Conservation (phyloP, 2,888 invertebrate genomes). For the Endotricha flammealis region DNA sequence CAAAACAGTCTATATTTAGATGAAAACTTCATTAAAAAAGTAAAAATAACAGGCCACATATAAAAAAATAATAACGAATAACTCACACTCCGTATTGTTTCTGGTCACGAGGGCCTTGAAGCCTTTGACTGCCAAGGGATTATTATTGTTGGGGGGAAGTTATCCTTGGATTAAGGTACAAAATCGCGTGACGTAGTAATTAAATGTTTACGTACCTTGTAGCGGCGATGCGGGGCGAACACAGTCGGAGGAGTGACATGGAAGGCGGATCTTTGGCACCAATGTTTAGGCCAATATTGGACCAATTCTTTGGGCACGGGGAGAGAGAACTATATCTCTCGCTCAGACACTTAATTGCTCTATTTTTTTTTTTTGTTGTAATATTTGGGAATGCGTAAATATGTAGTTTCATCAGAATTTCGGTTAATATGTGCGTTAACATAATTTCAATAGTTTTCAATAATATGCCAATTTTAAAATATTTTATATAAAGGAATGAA, state of each 20-base stretch:
- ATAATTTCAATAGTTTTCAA: no score
- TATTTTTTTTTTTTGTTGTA: no score
- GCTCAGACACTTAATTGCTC: no score
- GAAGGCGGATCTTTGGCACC: conserved; percentile 28
- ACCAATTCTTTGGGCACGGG: background rate
- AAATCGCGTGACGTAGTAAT: conserved; percentile 31
- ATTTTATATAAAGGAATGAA: no score
- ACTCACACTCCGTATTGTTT: background rate
- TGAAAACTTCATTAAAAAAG: background rate
- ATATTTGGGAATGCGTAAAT: no score
- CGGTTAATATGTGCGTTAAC: no score
- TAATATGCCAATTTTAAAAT: no score
- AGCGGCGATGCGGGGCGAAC: conserved; percentile 52
- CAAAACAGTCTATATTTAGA: background rate
- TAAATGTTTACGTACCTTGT: conserved; percentile 43
- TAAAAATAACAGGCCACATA: conserved; percentile 7
- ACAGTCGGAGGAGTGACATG: conserved; percentile 52
- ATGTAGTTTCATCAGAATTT: no score
- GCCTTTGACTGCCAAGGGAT: conserved; percentile 6
- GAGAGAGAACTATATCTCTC: background rate
- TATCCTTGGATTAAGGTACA: conserved; percentile 27
- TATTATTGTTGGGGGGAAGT: no score
- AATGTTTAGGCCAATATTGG: conserved; percentile 15
- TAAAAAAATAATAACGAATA: background rate
- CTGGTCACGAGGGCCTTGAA: conserved; percentile 8